Percentiles rank a stretch among this genome's conserved stretches.
Evolutionary conservation across 2,888 invertebrate species (phyloP).

Genomic region (Coenonympha glycerion): DNA sequence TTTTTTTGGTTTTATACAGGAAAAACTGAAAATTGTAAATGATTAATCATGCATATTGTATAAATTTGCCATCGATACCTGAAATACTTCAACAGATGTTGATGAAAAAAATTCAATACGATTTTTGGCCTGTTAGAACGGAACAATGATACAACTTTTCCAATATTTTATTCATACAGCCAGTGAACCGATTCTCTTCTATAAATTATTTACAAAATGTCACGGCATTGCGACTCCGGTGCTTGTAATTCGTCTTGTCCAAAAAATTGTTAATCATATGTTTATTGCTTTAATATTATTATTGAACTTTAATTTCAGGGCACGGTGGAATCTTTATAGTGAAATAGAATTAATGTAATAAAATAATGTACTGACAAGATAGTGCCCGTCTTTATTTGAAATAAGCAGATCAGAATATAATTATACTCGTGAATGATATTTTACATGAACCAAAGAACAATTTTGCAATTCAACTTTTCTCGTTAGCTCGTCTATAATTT

Average conservation of each 20-base stretch:
- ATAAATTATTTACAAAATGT: slow-evolving; percentile 28
- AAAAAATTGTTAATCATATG: slow-evolving; percentile 19
- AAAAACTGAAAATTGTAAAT: neutral
- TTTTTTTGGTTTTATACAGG: no score
- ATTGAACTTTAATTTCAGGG: no score
- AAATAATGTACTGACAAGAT: no score
- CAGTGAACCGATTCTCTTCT: slow-evolving; percentile 22
- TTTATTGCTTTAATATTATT: neutral
- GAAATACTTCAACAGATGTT: neutral
- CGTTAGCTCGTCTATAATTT: no score
- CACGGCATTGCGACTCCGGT: slow-evolving; percentile 21
- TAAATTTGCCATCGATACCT: neutral
- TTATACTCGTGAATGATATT: no score
- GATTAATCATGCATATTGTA: neutral
- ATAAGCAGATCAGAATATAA: no score
- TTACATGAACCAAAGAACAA: no score
- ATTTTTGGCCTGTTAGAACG: slow-evolving; percentile 9
- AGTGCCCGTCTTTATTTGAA: no score
- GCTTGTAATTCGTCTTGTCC: slow-evolving; percentile 25
- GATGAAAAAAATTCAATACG: neutral
- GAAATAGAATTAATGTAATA: no score
- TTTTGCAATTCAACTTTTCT: no score
- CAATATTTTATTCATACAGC: slow-evolving; percentile 28
- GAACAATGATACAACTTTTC: slow-evolving; percentile 19
- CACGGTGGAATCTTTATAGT: neutral